These are phyloP conservation scores for Elgonia sp. DNA, from an alignment of 2,888 invertebrate genomes.

Conservation along the genomic window DNA sequence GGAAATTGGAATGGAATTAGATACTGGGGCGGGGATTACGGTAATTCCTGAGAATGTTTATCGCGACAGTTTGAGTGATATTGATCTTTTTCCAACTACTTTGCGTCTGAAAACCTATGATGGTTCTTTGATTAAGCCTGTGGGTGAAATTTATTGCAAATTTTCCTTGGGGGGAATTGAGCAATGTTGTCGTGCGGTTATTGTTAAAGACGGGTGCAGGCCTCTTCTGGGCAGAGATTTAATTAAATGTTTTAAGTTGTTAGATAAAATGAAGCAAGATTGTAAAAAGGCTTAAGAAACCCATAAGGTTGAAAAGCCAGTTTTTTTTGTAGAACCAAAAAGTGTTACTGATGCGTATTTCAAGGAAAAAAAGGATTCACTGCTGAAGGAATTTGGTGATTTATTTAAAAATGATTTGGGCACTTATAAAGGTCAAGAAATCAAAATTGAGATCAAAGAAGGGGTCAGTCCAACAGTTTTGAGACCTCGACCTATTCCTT, in stretches of 20 bases:
- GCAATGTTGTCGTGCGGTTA: neutral
- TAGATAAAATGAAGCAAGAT: neutral
- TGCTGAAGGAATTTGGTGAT: neutral
- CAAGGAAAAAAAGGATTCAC: neutral
- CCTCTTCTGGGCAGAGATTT: constrained; percentile 68
- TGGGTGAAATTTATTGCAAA: constrained; percentile 47
- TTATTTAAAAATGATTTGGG: neutral
- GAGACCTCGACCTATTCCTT: neutral
- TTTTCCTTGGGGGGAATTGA: neutral
- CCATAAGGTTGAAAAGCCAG: neutral
- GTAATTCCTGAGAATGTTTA: constrained; percentile 48
- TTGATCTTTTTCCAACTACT: neutral
- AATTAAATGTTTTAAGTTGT: constrained; percentile 10
- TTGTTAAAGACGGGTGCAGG: constrained; percentile 19
- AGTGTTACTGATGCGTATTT: neutral
- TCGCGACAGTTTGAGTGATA: neutral
- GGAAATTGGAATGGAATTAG: constrained; percentile 72
- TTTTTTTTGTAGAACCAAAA: neutral
- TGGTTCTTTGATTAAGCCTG: constrained; percentile 36
- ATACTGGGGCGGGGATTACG: constrained; percentile 78
- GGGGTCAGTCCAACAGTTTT: neutral
- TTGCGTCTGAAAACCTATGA: constrained; percentile 50
- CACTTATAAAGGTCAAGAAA: neutral
- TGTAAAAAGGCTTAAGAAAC: neutral
- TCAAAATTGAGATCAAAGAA: neutral